Evolutionary conservation across 2,888 invertebrate genomes (phyloP).

Genomic region (Dasysyrphus tricinctus): DNA sequence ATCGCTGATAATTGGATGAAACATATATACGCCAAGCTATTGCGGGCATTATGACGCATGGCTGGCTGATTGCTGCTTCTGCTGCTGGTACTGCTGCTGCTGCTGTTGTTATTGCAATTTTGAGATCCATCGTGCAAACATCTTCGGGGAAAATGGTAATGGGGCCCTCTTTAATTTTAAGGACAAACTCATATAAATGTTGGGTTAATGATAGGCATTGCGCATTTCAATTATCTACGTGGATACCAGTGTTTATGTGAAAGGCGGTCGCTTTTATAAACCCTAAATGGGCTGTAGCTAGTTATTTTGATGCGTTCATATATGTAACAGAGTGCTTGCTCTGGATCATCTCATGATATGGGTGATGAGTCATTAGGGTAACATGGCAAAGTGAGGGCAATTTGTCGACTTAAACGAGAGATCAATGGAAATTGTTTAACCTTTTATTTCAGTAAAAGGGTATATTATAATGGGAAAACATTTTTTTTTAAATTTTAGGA

Average conservation of each 20-base stretch:
- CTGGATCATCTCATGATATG: conserved; percentile 8
- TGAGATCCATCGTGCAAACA: conserved; percentile 62
- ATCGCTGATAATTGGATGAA: conserved; percentile 71
- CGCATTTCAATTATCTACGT: conserved; percentile 73
- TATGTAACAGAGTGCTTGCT: neutral
- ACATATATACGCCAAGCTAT: conserved; percentile 42
- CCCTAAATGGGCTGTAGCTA: conserved; percentile 51
- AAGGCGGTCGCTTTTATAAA: conserved; percentile 69
- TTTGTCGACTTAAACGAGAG: conserved; percentile 60
- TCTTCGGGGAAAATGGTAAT: conserved; percentile 70
- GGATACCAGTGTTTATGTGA: conserved; percentile 72
- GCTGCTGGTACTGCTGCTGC: conserved; percentile 29
- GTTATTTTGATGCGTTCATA: conserved; percentile 46
- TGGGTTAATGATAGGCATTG: conserved; percentile 71
- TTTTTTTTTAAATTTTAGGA: neutral
- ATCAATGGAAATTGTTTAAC: conserved; percentile 62
- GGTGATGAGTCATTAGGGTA: conserved; percentile 68
- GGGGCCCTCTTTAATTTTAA: conserved; percentile 68
- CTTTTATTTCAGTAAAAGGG: neutral
- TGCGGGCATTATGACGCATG: conserved; percentile 68
- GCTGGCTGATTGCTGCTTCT: conserved; percentile 44
- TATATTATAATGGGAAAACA: conserved; percentile 15
- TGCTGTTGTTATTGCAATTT: conserved; percentile 33
- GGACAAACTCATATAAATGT: conserved; percentile 69
- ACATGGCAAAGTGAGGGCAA: conserved; percentile 62